phyloP scores from a whole-genome alignment of 1,140 invertebrate species.

The Drosophila murphyi region DNA sequence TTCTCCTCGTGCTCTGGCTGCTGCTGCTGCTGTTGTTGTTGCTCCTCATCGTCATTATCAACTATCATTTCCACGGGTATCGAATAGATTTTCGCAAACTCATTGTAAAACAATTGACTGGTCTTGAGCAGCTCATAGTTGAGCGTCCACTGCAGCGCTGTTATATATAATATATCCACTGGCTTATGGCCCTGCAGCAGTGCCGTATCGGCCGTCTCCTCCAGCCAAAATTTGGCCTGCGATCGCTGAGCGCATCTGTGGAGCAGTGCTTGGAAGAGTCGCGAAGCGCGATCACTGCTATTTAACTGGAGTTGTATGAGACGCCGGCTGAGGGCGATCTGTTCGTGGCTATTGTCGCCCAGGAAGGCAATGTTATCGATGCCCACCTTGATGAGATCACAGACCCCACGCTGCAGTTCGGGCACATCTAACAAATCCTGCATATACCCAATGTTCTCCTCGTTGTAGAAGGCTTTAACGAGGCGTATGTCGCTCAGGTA shows the following conservation, averaged over 20 bases:
- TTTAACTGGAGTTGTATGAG: conserved; percentile 77
- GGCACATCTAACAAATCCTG: conserved; percentile 71
- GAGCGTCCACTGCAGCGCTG: conserved; percentile 77
- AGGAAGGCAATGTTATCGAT: conserved; percentile 81
- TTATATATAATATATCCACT: conserved; percentile 71
- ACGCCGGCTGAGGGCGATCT: conserved; percentile 60
- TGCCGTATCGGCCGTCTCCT: conserved; percentile 28
- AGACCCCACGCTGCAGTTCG: conserved; percentile 68
- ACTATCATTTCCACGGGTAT: conserved; percentile 71
- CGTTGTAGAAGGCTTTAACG: conserved; percentile 81
- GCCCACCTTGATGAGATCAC: conserved; percentile 83
- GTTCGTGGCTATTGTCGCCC: conserved; percentile 74
- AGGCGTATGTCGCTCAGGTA: conserved; percentile 79
- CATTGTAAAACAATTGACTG: conserved; percentile 78
- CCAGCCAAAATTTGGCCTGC: conserved; percentile 63
- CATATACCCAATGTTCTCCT: conserved; percentile 79
- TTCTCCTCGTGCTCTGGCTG: conserved; percentile 34
- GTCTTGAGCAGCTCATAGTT: conserved; percentile 78
- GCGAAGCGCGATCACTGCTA: conserved; percentile 68
- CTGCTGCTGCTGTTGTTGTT: conserved; percentile 12
- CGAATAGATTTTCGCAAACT: conserved; percentile 79
- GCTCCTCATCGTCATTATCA: conserved; percentile 43
- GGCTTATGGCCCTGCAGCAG: conserved; percentile 63
- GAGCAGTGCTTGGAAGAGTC: conserved; percentile 64
- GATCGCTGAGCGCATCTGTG: conserved; percentile 44